Conservation (phyloP, 1,140 invertebrate species). For the Vollenhovia emeryi region DNA sequence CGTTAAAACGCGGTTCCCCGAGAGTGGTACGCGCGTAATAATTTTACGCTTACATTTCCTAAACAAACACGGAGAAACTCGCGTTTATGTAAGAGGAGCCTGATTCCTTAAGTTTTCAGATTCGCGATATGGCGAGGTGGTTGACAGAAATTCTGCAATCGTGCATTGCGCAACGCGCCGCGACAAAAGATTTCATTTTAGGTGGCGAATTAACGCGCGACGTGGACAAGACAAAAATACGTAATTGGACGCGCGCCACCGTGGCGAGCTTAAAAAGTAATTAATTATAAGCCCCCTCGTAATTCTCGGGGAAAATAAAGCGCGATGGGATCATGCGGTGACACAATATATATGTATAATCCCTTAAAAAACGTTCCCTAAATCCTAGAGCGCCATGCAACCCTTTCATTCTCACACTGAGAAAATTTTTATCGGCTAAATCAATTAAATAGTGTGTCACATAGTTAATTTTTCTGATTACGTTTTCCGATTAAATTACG, state of each 20-base stretch:
- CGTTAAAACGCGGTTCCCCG: neutral
- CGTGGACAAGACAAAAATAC: neutral
- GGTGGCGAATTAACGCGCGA: neutral
- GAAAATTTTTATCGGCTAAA: too few relatives aligned
- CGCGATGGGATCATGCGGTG: neutral
- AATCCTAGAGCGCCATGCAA: neutral
- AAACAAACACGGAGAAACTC: neutral
- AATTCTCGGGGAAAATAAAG: neutral
- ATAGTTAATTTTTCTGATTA: too few relatives aligned
- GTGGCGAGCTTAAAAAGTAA: neutral
- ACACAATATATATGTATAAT: neutral
- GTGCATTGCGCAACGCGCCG: neutral
- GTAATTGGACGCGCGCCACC: neutral
- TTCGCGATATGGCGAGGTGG: neutral
- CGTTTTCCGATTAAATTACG: too few relatives aligned
- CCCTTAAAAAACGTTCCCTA: constrained; percentile 4
- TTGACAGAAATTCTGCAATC: constrained; percentile 12
- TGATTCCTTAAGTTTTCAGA: constrained; percentile 21
- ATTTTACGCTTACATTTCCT: constrained; percentile 34
- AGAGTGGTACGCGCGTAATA: constrained; percentile 46
- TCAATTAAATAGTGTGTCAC: too few relatives aligned
- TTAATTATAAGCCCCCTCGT: constrained; percentile 10
- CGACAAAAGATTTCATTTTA: neutral
- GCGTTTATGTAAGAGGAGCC: neutral
- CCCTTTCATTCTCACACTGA: neutral